phyloP scores from a whole-genome alignment of 1,140 invertebrate species.

The Sycophaga agraensis region DNA sequence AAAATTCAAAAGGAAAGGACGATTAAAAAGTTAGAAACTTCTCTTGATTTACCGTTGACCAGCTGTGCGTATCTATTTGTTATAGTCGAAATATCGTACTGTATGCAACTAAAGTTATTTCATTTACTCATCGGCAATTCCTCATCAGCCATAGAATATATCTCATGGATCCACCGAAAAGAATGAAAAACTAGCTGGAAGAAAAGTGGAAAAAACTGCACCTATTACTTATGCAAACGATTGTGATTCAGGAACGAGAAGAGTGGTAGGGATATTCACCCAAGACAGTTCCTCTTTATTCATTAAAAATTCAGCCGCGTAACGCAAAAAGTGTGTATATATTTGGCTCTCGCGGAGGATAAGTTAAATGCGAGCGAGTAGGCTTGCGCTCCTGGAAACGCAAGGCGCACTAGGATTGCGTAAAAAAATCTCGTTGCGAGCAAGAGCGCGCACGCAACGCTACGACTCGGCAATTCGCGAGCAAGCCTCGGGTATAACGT shows the following conservation, averaged over 20 bases:
- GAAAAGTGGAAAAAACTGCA: not conserved
- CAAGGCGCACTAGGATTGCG: not conserved
- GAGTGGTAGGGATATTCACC: not conserved
- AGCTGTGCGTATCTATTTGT: too few species aligned
- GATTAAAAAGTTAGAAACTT: too few species aligned
- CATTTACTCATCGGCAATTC: too few species aligned
- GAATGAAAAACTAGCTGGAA: not conserved
- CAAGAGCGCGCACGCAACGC: not conserved
- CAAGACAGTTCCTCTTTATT: not conserved
- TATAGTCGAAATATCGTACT: too few species aligned
- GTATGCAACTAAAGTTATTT: too few species aligned
- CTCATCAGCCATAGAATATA: too few species aligned
- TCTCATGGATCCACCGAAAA: too few species aligned
- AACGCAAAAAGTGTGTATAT: not conserved
- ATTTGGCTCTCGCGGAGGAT: not conserved
- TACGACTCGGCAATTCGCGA: not conserved
- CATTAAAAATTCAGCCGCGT: not conserved
- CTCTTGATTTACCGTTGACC: too few species aligned
- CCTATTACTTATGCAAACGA: not conserved
- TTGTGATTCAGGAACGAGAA: not conserved
- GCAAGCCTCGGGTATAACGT: not conserved
- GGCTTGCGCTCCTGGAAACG: not conserved
- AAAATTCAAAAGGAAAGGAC: too few species aligned
- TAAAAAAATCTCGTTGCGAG: constrained; percentile 13
- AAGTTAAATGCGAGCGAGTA: not conserved